Percentiles rank a stretch among this genome's conserved stretches.
These are phyloP conservation scores for Acanthiza pusilla DNA, from an alignment of 2,797 vertebrate genomes.

Conservation along the genomic window DNA sequence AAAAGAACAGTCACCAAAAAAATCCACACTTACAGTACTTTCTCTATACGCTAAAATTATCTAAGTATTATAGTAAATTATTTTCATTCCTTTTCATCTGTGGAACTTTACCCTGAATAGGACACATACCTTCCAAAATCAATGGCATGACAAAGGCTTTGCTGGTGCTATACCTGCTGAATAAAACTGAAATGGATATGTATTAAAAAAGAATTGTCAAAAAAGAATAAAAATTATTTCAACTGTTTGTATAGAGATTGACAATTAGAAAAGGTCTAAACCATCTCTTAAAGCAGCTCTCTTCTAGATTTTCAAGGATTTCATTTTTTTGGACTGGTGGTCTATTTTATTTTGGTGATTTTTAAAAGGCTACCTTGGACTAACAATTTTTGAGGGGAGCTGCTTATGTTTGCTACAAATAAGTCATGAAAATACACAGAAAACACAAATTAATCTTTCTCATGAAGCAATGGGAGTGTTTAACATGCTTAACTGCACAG, in stretches of 20 bases:
- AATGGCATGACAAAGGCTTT: background rate
- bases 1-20: background rate
- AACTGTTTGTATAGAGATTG: background rate
- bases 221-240: background rate
- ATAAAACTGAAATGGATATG: background rate
- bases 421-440: background rate
- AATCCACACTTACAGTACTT: background rate
- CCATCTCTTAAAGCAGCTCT: background rate
- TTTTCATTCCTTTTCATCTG: background rate
- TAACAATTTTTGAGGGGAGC: background rate
- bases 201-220: background rate
- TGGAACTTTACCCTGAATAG: background rate
- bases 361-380: background rate
- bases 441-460: background rate
- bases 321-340: fast-evolving
- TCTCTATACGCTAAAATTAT: background rate
- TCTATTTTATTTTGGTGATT: background rate
- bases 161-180: background rate
- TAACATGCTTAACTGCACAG: background rate
- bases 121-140: background rate
- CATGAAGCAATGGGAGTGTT: background rate
- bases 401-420: background rate
- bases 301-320: background rate
- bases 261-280: background rate
- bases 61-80: background rate